Conservation (phyloP, 2,888 invertebrate species). For the Poecilobothrus nobilitatus region DNA sequence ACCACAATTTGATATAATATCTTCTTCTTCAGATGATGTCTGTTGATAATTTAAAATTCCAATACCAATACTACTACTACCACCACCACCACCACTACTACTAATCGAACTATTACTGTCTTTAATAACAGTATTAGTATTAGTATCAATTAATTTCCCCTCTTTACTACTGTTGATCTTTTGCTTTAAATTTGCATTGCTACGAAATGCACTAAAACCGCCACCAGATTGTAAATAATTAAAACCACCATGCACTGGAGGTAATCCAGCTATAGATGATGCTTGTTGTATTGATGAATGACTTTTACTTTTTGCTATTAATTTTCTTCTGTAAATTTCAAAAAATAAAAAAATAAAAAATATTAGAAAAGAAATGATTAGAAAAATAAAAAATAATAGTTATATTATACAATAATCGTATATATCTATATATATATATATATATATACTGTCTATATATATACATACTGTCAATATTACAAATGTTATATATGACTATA, state of each 20-base stretch:
- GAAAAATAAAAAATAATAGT: no score
- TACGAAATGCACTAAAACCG: constrained; percentile 39
- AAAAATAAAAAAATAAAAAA: constrained; percentile 16
- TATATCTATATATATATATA: no score
- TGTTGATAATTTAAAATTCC: constrained; percentile 23
- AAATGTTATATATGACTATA: no score
- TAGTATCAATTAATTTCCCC: neutral
- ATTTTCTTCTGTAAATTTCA: constrained; percentile 30
- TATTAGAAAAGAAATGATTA: neutral
- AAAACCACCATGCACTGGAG: constrained; percentile 26
- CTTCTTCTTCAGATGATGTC: constrained; percentile 22
- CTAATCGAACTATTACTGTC: constrained; percentile 11
- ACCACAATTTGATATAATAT: constrained; percentile 18
- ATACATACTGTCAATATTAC: no score
- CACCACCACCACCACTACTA: neutral
- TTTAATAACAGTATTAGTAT: constrained; percentile 12
- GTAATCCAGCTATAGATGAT: neutral
- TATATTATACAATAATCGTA: no score
- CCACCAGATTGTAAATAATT: constrained; percentile 37
- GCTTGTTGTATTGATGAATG: constrained; percentile 34
- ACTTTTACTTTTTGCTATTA: constrained; percentile 44
- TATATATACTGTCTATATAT: no score
- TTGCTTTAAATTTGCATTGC: constrained; percentile 29
- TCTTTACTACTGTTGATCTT: constrained; percentile 5
- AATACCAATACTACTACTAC: neutral